phyloP scores from a whole-genome alignment of 2,113 vertebrate genomes.

The Ptychochromis oligacanthus region DNA sequence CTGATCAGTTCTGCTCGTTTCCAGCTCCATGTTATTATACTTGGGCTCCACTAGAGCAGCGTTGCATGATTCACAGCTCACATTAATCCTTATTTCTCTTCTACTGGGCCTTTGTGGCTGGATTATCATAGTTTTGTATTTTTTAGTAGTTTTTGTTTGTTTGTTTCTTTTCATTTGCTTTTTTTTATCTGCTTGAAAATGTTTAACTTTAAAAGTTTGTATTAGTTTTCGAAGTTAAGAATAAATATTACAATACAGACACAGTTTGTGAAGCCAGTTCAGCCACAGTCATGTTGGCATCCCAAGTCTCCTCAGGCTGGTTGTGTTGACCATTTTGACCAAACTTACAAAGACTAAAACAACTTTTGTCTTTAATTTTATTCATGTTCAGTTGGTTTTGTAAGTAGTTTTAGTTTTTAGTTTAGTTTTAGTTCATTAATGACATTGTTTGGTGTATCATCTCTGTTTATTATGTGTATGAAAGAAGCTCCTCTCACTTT shows the following conservation, averaged over 20 bases:
- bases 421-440: not conserved
- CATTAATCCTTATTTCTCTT: too few relatives aligned
- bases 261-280: not conserved
- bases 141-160: too few relatives aligned
- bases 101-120: not conserved
- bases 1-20: not conserved
- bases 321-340: not conserved
- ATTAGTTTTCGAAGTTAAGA: too few relatives aligned
- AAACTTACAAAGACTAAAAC: not conserved
- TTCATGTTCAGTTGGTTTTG: not conserved
- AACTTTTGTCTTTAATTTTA: not conserved
- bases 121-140: too few relatives aligned
- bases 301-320: not conserved
- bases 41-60: not conserved
- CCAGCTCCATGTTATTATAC: not conserved
- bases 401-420: not conserved
- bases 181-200: too few relatives aligned
- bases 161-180: too few relatives aligned
- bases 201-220: too few relatives aligned
- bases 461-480: accelerated
- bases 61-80: too few relatives aligned
- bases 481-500: not conserved
- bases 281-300: not conserved
- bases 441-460: not conserved
- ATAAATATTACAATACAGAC: not conserved